Evolutionary conservation across 2,888 invertebrate species (phyloP), one percentile per base, ranked within the genome.

Genomic region (Ophioninae sp.): DNA sequence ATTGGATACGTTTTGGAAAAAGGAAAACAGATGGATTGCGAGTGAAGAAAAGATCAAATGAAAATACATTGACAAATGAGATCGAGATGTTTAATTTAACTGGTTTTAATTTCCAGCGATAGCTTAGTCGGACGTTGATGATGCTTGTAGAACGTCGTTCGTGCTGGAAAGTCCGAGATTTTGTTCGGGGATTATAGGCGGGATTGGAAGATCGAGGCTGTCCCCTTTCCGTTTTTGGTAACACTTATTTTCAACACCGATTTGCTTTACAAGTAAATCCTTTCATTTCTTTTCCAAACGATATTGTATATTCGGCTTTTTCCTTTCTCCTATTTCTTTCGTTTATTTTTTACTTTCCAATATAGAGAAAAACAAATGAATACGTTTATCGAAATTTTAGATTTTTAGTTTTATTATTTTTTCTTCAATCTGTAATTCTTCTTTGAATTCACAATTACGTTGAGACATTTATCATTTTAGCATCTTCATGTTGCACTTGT

Each of bases 81-180:
- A 57, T 44, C 67, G 20, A n/a, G 30, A 39, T 76, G 21, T 81
- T 87, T 86, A 85, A 90, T 86, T 37, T 30, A 81, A 72, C 83
- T 86, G 86, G 87, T 89, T 91, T 91, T 90, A 90, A 88, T 92
- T 92, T 92, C 76, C 92, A 91, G 92, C 89, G 89, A 91, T 91
- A 92, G 91, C 91, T 91, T 92, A 92, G 91, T 91, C 87, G 91
- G 90, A 90, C 90, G 89, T 91, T 92, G 91, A 91, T 87, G 89
- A 87, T 89, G 89, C 87, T 91, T 44, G 50, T n/a, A 68, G 41
- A 62, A 61, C 56, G 68, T 68, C 59, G 88, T 88, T 87, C 88
- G 85, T 85, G 88, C 82, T 87, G 87, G 87, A 86, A 87, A 89
- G 88, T 88, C 89, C 85, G 87, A 89, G 87, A 88, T 89, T 90